Evolutionary conservation across 2,113 vertebrate genomes (phyloP).

Genomic region (Hyla sarda): DNA sequence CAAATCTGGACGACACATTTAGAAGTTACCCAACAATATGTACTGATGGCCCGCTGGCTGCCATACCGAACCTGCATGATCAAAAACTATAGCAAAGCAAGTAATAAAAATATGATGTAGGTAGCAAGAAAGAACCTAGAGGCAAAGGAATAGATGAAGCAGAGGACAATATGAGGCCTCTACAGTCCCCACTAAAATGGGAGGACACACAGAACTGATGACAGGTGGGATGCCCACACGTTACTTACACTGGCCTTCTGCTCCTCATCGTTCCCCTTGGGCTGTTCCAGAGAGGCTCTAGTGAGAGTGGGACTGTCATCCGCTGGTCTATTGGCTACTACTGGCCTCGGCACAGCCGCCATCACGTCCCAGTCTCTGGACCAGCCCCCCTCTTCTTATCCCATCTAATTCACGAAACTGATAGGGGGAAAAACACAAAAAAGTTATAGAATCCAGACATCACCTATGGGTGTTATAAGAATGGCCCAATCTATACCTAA

Average conservation of each 20-base stretch:
- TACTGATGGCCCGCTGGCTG: too few species aligned
- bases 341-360: constrained; percentile 33
- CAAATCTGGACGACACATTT: too few species aligned
- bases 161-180: too few species aligned
- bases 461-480: not conserved
- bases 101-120: not conserved
- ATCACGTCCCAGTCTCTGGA: constrained; percentile 3
- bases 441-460: constrained; percentile 42
- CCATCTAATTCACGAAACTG: constrained; percentile 49
- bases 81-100: too few species aligned
- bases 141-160: too few species aligned
- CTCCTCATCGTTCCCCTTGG: constrained; percentile 55
- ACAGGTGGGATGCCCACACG: not conserved
- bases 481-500: not conserved
- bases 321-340: constrained; percentile 47
- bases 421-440: constrained; percentile 56
- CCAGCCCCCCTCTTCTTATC: constrained; percentile 55
- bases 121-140: not conserved
- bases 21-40: too few species aligned
- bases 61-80: too few species aligned
- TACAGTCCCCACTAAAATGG: not conserved
- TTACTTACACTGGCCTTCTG: constrained; percentile 57
- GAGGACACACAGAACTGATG: not conserved
- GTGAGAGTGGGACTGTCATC: constrained; percentile 59
- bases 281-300: constrained; percentile 48